These are phyloP conservation scores for Leucoma salicis DNA, from an alignment of 2,888 invertebrate genomes.

Conservation along the genomic window DNA sequence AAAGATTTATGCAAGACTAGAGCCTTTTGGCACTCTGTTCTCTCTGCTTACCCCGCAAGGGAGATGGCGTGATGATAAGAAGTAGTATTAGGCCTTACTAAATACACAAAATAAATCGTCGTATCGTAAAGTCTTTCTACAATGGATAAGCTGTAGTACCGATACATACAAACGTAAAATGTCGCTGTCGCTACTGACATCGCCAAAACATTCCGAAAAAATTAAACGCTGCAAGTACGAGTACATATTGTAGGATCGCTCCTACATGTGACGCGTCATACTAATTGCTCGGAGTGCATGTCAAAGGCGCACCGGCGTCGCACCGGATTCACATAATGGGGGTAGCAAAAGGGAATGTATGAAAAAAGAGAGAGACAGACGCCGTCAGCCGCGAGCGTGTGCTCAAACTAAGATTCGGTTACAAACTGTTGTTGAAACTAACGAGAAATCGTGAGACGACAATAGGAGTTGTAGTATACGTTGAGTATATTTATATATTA, in stretches of 20 bases:
- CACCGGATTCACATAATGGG: conserved; percentile 78
- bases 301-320: conserved; percentile 80
- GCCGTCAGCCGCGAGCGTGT: conserved; percentile 53
- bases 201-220: conserved; percentile 26
- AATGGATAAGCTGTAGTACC: no score
- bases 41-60: no score
- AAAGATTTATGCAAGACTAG: no score
- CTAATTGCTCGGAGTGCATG: conserved; percentile 80
- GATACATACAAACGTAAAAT: no score
- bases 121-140: no score
- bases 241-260: conserved; percentile 34
- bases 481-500: no score
- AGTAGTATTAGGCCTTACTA: no score
- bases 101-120: no score
- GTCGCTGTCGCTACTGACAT: no score
- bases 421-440: conserved; percentile 55
- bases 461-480: conserved; percentile 31
- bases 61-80: no score
- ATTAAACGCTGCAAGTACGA: conserved; percentile 26
- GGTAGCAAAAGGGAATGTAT: conserved; percentile 65
- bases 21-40: no score
- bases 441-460: conserved; percentile 50
- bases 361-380: conserved; percentile 62
- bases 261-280: conserved; percentile 56
- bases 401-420: conserved; percentile 68